phyloP scores from a whole-genome alignment of 2,797 vertebrate species.

The Rallus crepitans region DNA sequence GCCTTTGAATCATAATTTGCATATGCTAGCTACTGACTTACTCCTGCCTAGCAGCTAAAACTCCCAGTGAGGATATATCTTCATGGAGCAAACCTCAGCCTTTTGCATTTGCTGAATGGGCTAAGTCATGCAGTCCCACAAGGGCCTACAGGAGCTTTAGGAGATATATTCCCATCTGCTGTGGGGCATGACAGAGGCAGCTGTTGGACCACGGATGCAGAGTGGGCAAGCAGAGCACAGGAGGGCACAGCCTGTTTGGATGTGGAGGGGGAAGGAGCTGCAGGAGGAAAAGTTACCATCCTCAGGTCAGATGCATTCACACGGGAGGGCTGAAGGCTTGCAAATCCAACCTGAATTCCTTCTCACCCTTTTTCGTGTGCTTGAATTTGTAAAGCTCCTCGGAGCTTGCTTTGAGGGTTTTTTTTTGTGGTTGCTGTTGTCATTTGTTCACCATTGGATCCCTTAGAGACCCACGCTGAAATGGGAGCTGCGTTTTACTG shows the following conservation, averaged over 20 bases:
- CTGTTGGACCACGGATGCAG: accelerated
- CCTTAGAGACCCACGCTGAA: background rate
- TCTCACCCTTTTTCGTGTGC: background rate
- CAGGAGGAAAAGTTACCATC: background rate
- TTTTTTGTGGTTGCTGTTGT: background rate
- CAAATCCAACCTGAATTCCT: background rate
- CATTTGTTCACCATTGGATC: background rate
- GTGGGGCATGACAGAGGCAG: background rate
- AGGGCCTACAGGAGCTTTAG: background rate
- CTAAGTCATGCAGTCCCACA: background rate
- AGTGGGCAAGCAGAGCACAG: accelerated
- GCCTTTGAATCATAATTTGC: background rate
- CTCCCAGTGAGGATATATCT: background rate
- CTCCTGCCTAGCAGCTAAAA: background rate
- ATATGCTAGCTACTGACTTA: background rate
- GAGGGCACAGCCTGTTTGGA: background rate
- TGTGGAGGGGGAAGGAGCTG: background rate
- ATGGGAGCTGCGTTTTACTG: background rate
- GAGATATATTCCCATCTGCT: background rate
- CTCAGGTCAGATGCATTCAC: accelerated
- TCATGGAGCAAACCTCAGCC: background rate
- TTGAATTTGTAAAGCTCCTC: background rate
- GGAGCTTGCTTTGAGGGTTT: background rate
- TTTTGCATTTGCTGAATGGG: accelerated
- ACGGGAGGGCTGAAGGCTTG: accelerated